phyloP scores from a whole-genome alignment of 2,113 vertebrate species.

The Gallinago media region DNA sequence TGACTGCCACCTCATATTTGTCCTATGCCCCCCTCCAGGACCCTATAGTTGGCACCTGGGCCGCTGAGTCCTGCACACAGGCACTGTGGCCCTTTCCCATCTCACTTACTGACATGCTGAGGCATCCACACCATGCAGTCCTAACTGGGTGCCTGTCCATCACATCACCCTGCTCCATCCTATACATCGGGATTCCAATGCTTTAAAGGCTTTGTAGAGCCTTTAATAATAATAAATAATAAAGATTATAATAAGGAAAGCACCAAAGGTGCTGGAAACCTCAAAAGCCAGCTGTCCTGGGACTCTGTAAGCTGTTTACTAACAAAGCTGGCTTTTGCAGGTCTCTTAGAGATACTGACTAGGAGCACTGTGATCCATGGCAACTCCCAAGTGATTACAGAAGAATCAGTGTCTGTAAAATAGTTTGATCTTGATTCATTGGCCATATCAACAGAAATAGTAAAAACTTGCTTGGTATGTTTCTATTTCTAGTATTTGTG shows the following conservation, averaged over 20 bases:
- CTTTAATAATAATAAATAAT: too few relatives aligned
- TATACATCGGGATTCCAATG: background rate
- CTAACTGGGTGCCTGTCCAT: background rate
- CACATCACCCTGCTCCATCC: background rate
- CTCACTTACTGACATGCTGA: background rate
- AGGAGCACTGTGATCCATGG: background rate
- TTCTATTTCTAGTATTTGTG: constrained; percentile 14
- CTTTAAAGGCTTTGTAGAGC: background rate
- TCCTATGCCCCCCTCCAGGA: background rate
- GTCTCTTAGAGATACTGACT: background rate
- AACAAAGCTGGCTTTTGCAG: background rate
- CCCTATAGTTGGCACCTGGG: background rate
- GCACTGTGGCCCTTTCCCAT: background rate
- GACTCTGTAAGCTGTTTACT: background rate
- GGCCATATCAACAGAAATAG: background rate
- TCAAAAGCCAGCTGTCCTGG: background rate
- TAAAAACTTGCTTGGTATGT: background rate
- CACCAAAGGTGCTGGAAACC: background rate
- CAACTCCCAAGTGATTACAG: background rate
- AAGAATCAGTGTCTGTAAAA: background rate
- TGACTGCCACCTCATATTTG: background rate
- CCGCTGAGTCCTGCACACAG: background rate
- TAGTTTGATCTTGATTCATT: background rate
- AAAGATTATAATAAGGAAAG: background rate
- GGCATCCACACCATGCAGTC: background rate